These are phyloP conservation scores for Branchellion lobata DNA, from an alignment of 2,888 invertebrate species.

Conservation along the genomic window DNA sequence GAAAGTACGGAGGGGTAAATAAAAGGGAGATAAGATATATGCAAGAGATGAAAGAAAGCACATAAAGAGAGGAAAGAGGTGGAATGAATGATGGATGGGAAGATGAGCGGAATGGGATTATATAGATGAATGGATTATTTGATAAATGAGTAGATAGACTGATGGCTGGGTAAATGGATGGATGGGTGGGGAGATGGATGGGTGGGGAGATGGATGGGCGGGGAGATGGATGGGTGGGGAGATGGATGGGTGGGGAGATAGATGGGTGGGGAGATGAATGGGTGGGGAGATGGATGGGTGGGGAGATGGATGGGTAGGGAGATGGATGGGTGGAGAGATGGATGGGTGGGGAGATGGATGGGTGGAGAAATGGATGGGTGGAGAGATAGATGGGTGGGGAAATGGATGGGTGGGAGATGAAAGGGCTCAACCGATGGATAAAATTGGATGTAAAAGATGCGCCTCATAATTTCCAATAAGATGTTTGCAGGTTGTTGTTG, in stretches of 20 bases:
- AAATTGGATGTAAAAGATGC: too few species aligned
- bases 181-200: background rate
- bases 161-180: background rate
- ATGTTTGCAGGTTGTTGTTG: background rate
- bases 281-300: conserved; percentile 4
- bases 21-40: too few species aligned
- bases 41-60: too few species aligned
- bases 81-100: too few species aligned
- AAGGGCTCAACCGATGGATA: too few species aligned
- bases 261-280: background rate
- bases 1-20: too few species aligned
- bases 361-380: background rate
- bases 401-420: background rate
- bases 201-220: conserved; percentile 1
- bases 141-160: background rate
- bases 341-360: background rate
- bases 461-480: background rate
- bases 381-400: background rate
- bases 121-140: background rate
- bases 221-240: background rate
- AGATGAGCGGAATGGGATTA: too few species aligned
- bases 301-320: background rate
- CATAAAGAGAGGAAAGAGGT: too few species aligned
- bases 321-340: conserved; percentile 14
- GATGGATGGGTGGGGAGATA: conserved; percentile 1